Evolutionary conservation across 2,113 vertebrate species (phyloP), one percentile per base, ranked within the genome.

Genomic region (Murina feae): DNA sequence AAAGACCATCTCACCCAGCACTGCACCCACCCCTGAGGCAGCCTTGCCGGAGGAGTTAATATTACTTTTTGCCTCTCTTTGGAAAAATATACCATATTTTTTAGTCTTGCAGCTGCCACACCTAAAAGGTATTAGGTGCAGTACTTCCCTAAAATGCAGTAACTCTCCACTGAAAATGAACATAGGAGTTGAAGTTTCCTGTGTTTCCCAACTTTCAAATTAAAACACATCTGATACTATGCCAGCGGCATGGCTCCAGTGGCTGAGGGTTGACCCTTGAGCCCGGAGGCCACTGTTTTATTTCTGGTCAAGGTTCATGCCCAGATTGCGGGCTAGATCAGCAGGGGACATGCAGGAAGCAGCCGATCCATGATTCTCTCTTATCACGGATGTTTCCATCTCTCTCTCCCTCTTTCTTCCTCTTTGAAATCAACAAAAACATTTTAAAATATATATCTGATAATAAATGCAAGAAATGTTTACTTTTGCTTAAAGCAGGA

Each of bases 401-500:
- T 60, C 4, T 60, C 58, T 28, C 58, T 60, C 58, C 58, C 23
- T 60, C 58, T 60, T 60, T 25, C 58, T 28, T 58, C 55, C 21
- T 58, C 55, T 60, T 60, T 60, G 58, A 60, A 60, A 60, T 60
- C 25, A 60, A 60, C 28, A 60, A 60, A 60, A 60, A 60, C 58
- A 60, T 28, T 60, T 60, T 5, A 60, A 60, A 60, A 60, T 60
- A 76, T 18, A 28, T 14, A 44, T 13, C 82, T 90, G 65, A 35
- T 68, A 81, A 71, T 88, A 90, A 92, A 85, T 42, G 18, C 72
- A 91, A 66, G 72, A 63, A 87, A 86, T 25, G 20, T 75, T 75
- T 79, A 81, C 23, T 94, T 82, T 88, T 94, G 58, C 14, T 91
- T 95, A 55, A 95, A 74, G 76, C 32, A 91, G 35, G 28, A 82